Base-by-base conservation (phyloP, 2,797 vertebrate species). In the Chrysocyon brachyurus region DNA sequence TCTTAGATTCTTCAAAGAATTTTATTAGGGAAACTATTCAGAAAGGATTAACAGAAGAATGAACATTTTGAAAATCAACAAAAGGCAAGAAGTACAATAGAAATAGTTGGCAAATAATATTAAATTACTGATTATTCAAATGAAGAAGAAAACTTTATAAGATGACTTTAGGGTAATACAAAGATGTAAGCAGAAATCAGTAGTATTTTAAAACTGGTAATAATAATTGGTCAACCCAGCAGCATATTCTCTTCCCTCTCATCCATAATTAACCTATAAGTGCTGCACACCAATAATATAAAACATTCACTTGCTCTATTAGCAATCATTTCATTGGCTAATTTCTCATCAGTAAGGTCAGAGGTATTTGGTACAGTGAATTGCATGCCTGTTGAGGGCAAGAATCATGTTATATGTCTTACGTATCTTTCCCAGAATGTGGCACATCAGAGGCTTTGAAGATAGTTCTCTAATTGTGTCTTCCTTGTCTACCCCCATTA, bases 21-120 rank as follows among this genome's bases (percentile, higher is more conserved):
- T 79, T 59, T 59, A 59, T 64, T 77, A 94, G 9, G 70, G 21
- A 88, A 88, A 75, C 33, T 64, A 93, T 77, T 96, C 46, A 83
- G 46, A 93, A 83, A 75, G 5, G 84, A 91, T 88, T 64, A 17
- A 63, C 81, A 6, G 31, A 73, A 46, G 24, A 91, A 57, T 84
- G 56, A 89, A 54, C 31, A 36, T 22, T 95, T 91, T 46, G 57
- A 75, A 72, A 91, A 66, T 95, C 12, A 96, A 89, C 8, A 83
- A 46, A 77, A 87, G 49, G 3, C 22, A 59, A 75, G 36, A 88
- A 63, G 63, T 83, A 61, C 16, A 49, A 64, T 75, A 92, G 16
- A 89, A 96, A 96, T 26, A 82, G 4, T 5, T 81, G 16, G 22
- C 22, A 82, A 66, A 46, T 87, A 52, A 56, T 68, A 84, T 84